Base-by-base conservation (phyloP, 2,888 invertebrate species). In the Torymus aiolomorphi region DNA sequence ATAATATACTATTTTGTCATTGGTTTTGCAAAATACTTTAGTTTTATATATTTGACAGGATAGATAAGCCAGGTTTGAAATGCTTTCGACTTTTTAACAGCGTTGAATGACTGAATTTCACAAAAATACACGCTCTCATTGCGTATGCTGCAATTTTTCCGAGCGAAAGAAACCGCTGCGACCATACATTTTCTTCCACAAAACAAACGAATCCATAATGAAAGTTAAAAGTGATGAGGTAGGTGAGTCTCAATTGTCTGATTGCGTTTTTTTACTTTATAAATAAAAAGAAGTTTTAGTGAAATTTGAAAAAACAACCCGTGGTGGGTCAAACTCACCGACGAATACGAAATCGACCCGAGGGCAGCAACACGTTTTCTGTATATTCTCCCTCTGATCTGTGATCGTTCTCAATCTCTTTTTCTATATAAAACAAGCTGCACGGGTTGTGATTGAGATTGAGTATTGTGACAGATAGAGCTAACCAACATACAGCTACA, bases 401-500 rank as follows among this genome's bases (percentile, higher is more conserved):
- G 88, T 87, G 87, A 84, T 75, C 84, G 82, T 81, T 85, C 89
- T 89, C 88, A 89, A 88, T 89, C 90, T 88, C 88, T 88, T 42
- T 79, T 74, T 82, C 70, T 75, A 74, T 88, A 89, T 86, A 88
- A 89, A 89, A 89, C 88, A 90, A 89, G 89, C 89, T 87, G 88
- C 88, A 87, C 86, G 88, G 87, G 86, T 87, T 88, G 86, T 84
- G 88, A 87, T 88, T 85, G 90, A 90, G 90, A 82, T 82, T 78
- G 82, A 82, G 82, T 86, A 88, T 87, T 88, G 87, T 88, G 89
- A 89, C 89, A 89, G 89, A 89, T 86, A 89, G 89, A 89, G 88
- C 88, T 90, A 90, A 89, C 88, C 89, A 89, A 89, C 88, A 90
- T 88, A 90, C 90, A 90, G 90, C 90, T 90, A 90, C 90, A 90